Base-by-base conservation (phyloP, 2,888 invertebrate species). In the Operophtera brumata region DNA sequence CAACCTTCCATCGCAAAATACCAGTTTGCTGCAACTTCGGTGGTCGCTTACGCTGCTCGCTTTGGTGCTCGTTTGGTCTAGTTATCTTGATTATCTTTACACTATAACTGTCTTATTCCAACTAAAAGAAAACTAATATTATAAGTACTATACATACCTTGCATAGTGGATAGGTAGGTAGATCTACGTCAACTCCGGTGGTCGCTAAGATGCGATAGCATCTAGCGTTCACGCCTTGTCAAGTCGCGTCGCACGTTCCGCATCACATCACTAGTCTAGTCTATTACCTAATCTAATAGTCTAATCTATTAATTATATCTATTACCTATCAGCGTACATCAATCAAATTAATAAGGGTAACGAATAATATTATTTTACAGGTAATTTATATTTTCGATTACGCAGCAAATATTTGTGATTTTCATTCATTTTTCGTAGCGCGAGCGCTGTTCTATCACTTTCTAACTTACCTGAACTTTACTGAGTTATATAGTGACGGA, bases 161-260 rank as follows among this genome's bases (percentile, higher is more conserved):
- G 12, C 20, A 32, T n/a, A n/a, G n/a, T n/a, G n/a, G n/a, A n/a
- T 34, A n/a, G 3, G 11, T 13, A 8, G 10, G 40, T 47, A 47
- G 25, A 20, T 43, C 26, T 43, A 5, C 43, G 37, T 54, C 54
- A 44, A 42, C 50, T 44, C 48, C 47, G 60, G 62, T 62, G 62
- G 62, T 56, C 56, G 54, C 54, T 36, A 47, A 40, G 32, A 30
- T 11, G 30, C 47, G 57, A 59, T 58, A 58, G 13, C 32, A 58
- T 57, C 59, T 47, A 41, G 14, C 40, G 47, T 45, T 32, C 44
- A 45, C 48, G 58, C 46, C 36, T 37, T 44, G 44, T 35, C 48
- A 54, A 51, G 41, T 36, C 44, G 57, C 49, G 20, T 30, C 30
- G 30, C 30, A 9, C 14, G 40, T 46, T 40, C 46, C 40, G 25